Percentiles rank a stretch among this genome's conserved stretches.
phyloP scores from a whole-genome alignment of 2,797 vertebrate species.

The Neosilurus hyrtlii region DNA sequence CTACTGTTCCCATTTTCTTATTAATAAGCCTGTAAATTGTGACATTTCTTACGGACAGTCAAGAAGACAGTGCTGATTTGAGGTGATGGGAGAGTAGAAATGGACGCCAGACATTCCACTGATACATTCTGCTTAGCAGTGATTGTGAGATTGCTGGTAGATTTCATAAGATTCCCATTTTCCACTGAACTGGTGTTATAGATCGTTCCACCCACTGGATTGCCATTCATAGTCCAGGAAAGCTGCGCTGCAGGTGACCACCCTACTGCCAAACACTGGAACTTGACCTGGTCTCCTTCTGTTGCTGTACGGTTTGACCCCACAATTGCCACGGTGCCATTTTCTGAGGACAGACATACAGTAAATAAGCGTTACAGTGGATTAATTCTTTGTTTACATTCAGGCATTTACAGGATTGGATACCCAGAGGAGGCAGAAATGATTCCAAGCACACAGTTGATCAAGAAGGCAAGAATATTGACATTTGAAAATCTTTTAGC shows the following conservation, averaged over 20 bases:
- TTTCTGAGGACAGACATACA: slow-evolving; percentile 58
- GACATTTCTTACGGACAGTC: slow-evolving; percentile 63
- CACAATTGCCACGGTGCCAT: slow-evolving; percentile 61
- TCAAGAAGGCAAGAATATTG: not conserved
- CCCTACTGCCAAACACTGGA: slow-evolving; percentile 60
- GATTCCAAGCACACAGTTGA: not conserved
- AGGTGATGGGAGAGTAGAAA: slow-evolving; percentile 55
- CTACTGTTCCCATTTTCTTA: not conserved
- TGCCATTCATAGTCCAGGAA: slow-evolving; percentile 62
- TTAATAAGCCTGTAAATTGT: not conserved
- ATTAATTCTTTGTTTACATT: not conserved
- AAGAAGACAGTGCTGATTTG: slow-evolving; percentile 60
- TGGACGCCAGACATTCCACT: slow-evolving; percentile 61
- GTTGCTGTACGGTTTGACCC: slow-evolving; percentile 56
- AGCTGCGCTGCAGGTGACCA: slow-evolving; percentile 67
- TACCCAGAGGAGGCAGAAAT: not conserved
- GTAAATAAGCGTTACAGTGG: not conserved
- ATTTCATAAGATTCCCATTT: slow-evolving; percentile 55
- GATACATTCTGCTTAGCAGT: slow-evolving; percentile 50
- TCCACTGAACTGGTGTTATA: slow-evolving; percentile 60
- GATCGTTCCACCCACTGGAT: slow-evolving; percentile 40
- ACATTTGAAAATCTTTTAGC: not conserved
- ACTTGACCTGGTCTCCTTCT: slow-evolving; percentile 58
- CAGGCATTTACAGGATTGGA: not conserved
- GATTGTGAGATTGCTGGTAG: slow-evolving; percentile 63